Evolutionary conservation across 2,797 vertebrate species (phyloP), one percentile per base, ranked within the genome.

Genomic region (Falco rusticolus): DNA sequence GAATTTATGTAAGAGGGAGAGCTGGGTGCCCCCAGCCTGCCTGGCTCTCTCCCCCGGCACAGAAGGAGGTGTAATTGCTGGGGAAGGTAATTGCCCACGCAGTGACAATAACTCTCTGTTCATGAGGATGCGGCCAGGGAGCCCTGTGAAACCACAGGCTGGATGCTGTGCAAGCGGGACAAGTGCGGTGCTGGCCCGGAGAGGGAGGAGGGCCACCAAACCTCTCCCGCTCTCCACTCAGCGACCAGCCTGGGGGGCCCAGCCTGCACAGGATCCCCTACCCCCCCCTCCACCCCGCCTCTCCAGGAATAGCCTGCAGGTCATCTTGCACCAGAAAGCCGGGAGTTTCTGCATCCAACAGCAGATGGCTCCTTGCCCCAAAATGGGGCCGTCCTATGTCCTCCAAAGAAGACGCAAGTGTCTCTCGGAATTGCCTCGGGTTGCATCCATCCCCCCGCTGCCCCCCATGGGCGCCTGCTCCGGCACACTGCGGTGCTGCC

Each of bases 401-500:
- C 74, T 93, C 89, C 53, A 61, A 81, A 81, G 81, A 77, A 70
- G 75, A 84, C 47, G 10, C 33, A 53, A 94, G 29, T 16, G 39
- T 47, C 72, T 84, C 61, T 88, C 90, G 57, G 47, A 85, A 80
- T 71, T 75, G 92, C 90, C 60, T 80, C 4, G 1, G 71, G 86
- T 59, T 47, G 41, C 48, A 83, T 87, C 79, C 79, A 72, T 89
- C 87, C 74, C 84, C 75, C 68, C 0, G 0, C 54, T 65, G 29
- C 51, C 79, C 65, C 53, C 68, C n/a, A 3, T 1, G 2, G 84
- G 31, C 57, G 25, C 19, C 37, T 3, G 2, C 90, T 75, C 72
- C 0, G 0, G 59, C 18, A 0, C 0, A 1, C 93, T 25, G 76
- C 1, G 0, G 37, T 61, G 90, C 91, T 84, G 74, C 77, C 1